Evolutionary conservation across 2,797 vertebrate genomes (phyloP).

Genomic region (Psittacula derbiana): DNA sequence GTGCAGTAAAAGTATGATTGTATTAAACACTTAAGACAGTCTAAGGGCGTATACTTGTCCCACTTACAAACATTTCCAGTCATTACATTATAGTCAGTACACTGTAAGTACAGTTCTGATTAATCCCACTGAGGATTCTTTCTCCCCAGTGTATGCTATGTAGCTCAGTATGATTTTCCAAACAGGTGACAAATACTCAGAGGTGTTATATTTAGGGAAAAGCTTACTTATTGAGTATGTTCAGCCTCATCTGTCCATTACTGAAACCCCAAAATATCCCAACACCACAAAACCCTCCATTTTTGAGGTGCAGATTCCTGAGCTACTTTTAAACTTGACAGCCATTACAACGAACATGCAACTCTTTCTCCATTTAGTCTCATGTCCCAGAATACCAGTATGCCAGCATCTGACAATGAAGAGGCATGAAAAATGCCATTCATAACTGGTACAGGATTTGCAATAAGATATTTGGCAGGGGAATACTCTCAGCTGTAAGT

Average conservation of each 20-base stretch:
- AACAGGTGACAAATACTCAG: background rate
- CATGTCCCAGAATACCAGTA: background rate
- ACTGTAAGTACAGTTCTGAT: background rate
- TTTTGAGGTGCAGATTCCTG: background rate
- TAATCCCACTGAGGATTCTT: background rate
- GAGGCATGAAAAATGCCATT: background rate
- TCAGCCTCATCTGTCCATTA: background rate
- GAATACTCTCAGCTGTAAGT: background rate
- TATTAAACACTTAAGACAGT: background rate
- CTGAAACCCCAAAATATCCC: background rate
- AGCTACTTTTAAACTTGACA: background rate
- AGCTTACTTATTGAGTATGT: background rate
- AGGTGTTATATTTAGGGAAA: background rate
- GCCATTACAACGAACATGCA: accelerated
- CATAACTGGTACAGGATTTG: background rate
- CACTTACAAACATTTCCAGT: background rate
- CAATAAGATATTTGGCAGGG: background rate
- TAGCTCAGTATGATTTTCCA: background rate
- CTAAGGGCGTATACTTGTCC: background rate
- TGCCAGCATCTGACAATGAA: background rate
- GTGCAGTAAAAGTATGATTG: background rate
- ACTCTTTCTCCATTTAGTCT: background rate
- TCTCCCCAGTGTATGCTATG: background rate
- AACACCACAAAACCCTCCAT: background rate
- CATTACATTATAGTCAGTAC: background rate